Conservation (phyloP, 1,140 invertebrate genomes). For the Leptinotarsa lineolata region DNA sequence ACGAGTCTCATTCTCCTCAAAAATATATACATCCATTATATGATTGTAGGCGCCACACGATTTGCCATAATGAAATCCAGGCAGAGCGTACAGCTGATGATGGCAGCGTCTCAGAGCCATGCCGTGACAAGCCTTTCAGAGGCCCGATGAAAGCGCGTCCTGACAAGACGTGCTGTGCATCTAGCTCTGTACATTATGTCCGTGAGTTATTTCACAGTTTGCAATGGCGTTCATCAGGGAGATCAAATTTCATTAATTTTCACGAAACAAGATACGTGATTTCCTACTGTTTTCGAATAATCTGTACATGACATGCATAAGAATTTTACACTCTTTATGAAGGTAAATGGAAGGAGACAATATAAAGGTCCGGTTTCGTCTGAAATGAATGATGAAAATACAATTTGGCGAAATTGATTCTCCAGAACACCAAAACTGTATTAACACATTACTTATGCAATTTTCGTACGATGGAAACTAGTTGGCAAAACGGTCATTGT, state of each 20-base stretch:
- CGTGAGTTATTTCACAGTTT: neutral
- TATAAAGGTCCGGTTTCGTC: too few relatives aligned
- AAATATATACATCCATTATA: constrained; percentile 4
- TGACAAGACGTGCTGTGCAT: constrained; percentile 7
- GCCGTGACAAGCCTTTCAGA: neutral
- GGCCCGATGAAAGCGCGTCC: neutral
- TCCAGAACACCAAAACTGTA: too few relatives aligned
- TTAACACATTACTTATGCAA: too few relatives aligned
- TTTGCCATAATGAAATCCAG: constrained; percentile 1
- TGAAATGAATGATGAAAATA: too few relatives aligned
- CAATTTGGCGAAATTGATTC: too few relatives aligned
- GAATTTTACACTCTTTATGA: too few relatives aligned
- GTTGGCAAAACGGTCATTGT: too few relatives aligned
- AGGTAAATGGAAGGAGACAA: too few relatives aligned
- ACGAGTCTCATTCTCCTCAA: constrained; percentile 1
- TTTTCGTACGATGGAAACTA: too few relatives aligned
- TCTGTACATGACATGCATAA: too few relatives aligned
- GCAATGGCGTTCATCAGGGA: constrained; percentile 7
- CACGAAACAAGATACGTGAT: neutral
- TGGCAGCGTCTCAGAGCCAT: neutral
- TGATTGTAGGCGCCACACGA: constrained; percentile 7
- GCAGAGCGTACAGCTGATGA: neutral
- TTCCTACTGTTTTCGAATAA: neutral
- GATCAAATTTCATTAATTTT: constrained; percentile 9
- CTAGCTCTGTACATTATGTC: constrained; percentile 1